Conservation (phyloP, 2,797 vertebrate species). For the Holocentrus rufus region DNA sequence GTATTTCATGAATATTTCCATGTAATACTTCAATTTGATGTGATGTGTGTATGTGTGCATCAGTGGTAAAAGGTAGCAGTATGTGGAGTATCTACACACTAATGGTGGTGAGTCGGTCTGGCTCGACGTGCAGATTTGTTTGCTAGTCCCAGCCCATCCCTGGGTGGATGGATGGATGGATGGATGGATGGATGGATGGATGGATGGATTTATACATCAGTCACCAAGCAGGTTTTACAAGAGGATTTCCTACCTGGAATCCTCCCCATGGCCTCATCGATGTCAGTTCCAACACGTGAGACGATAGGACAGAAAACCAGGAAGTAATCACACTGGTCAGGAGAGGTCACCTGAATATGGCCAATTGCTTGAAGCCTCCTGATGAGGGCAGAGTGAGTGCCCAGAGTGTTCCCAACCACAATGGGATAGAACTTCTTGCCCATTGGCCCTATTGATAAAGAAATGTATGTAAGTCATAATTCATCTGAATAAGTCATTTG, state of each 20-base stretch:
- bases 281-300: slow-evolving; percentile 40
- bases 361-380: fast-evolving
- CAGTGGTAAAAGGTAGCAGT: no score
- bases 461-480: no score
- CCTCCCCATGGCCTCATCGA: slow-evolving; percentile 4
- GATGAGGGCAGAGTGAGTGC: background rate
- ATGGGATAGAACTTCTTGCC: fast-evolving
- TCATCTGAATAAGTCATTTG: no score
- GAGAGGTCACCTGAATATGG: fast-evolving
- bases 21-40: no score
- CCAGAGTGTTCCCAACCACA: slow-evolving; percentile 1
- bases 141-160: no score
- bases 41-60: no score
- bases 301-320: slow-evolving; percentile 53
- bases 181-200: no score
- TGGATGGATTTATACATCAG: background rate
- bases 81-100: no score
- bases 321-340: slow-evolving; percentile 23
- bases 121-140: no score
- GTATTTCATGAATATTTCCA: no score
- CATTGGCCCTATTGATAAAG: no score
- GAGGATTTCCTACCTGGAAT: slow-evolving; percentile 17
- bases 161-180: no score
- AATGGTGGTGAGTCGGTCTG: background rate
- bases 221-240: background rate